Evolutionary conservation across 2,797 vertebrate genomes (phyloP).

Genomic region (Sebastes elongatus): DNA sequence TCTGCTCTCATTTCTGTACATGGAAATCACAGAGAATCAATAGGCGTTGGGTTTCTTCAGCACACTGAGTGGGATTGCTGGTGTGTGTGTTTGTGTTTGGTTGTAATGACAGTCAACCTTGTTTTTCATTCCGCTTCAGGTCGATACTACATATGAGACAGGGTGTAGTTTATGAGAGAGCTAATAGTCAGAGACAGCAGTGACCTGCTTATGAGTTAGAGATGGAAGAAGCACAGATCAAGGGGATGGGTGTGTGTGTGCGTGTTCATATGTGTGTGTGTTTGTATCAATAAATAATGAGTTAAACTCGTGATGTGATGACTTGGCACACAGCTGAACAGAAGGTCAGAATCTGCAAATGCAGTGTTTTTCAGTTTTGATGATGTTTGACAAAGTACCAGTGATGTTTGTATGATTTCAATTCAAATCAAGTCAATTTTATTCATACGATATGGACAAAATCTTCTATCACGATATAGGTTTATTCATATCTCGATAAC

Average conservation of each 20-base stretch:
- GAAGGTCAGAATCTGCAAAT: background rate
- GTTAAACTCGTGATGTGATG: constrained; percentile 7
- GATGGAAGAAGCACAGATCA: constrained; percentile 13
- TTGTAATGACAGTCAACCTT: constrained; percentile 48
- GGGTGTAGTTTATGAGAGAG: constrained; percentile 51
- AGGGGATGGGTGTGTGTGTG: background rate
- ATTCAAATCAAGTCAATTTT: background rate
- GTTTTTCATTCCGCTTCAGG: constrained; percentile 52
- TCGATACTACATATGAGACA: constrained; percentile 60
- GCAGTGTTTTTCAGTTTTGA: background rate
- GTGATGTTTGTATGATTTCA: background rate
- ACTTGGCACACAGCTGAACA: constrained; percentile 2
- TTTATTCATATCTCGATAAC: too few species aligned
- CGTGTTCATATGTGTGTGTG: background rate
- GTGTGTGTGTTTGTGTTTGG: constrained; percentile 32
- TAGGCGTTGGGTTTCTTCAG: constrained; percentile 44
- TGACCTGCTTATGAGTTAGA: constrained; percentile 41
- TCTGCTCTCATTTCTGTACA: constrained; percentile 38
- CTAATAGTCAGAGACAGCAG: constrained; percentile 56
- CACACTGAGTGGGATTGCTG: constrained; percentile 8
- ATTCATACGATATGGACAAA: background rate
- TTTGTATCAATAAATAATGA: constrained; percentile 41
- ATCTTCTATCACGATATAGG: too few species aligned
- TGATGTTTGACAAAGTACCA: background rate
- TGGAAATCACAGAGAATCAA: constrained; percentile 61